Evolutionary conservation across 2,888 invertebrate genomes (phyloP).

Genomic region (Epiblema foenella): DNA sequence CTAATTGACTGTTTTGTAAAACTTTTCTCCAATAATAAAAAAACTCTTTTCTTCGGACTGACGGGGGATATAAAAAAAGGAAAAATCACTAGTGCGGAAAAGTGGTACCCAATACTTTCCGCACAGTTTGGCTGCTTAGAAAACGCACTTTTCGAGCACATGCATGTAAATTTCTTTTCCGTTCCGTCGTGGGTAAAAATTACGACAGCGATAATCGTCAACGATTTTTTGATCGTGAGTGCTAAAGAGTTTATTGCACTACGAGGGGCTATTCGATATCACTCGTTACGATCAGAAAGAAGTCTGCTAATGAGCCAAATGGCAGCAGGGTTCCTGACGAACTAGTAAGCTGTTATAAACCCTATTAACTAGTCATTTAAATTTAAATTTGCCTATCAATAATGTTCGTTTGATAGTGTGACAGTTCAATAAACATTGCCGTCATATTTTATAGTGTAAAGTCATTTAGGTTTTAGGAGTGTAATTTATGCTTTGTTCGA

Average conservation of each 20-base stretch:
- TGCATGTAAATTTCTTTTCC: too few relatives aligned
- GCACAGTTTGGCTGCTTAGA: too few relatives aligned
- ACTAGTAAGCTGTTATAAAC: neutral
- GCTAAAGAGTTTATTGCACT: slow-evolving; percentile 50
- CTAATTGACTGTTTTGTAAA: too few relatives aligned
- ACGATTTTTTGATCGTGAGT: slow-evolving; percentile 48
- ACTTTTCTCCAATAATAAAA: too few relatives aligned
- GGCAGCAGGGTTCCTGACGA: slow-evolving; percentile 34
- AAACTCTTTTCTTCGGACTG: too few relatives aligned
- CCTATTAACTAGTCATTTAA: neutral
- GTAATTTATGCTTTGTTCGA: slow-evolving; percentile 25
- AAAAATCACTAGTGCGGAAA: too few relatives aligned
- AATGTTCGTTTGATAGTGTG: slow-evolving; percentile 19
- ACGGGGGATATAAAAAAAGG: too few relatives aligned
- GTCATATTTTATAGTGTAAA: slow-evolving; percentile 40
- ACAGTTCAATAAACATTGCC: slow-evolving; percentile 35
- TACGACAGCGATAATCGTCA: neutral
- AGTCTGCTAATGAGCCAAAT: slow-evolving; percentile 55
- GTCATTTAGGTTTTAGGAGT: slow-evolving; percentile 29
- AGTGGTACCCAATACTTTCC: too few relatives aligned
- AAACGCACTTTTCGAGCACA: too few relatives aligned
- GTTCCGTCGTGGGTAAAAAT: neutral
- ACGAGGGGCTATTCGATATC: slow-evolving; percentile 47
- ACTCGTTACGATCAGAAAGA: slow-evolving; percentile 54
- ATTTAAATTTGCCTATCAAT: neutral